Percentiles rank a stretch among this genome's conserved stretches.
These are phyloP conservation scores for Momotus momota DNA, from an alignment of 2,797 vertebrate species.

Conservation along the genomic window DNA sequence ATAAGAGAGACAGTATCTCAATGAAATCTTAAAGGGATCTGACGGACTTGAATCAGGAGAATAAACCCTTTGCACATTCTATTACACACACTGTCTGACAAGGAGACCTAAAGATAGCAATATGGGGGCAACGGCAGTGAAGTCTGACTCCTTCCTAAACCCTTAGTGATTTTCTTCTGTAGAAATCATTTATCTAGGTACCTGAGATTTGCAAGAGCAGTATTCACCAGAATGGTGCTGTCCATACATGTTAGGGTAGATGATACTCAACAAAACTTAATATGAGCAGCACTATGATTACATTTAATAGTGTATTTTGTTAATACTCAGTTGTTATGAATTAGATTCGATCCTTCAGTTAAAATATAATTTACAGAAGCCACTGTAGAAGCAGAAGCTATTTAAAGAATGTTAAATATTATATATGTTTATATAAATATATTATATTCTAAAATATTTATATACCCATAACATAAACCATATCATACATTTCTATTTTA, in stretches of 20 bases:
- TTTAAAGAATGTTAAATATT: neutral
- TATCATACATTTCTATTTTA: neutral
- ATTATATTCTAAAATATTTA: no score
- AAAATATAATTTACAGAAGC: neutral
- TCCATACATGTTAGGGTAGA: neutral
- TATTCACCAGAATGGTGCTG: accelerated
- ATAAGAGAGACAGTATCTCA: neutral
- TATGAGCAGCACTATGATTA: neutral
- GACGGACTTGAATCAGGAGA: neutral
- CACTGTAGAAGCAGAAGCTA: neutral
- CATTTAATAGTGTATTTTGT: neutral
- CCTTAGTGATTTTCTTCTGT: neutral
- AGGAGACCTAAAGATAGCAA: neutral
- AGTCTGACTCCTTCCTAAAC: neutral
- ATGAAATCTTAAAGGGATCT: neutral
- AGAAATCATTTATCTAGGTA: neutral
- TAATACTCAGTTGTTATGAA: neutral
- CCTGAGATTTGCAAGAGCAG: neutral
- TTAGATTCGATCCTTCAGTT: neutral
- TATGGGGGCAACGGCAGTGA: neutral
- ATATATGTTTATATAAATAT: no score
- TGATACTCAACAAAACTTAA: neutral
- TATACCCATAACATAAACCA: no score
- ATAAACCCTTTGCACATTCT: neutral
- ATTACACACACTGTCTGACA: neutral